A percentile compares a stretch with the other conserved stretches of the same genome.
phyloP scores from a whole-genome alignment of 64 coral and sea anemone genomes.

The Cladopsammia gracilis region DNA sequence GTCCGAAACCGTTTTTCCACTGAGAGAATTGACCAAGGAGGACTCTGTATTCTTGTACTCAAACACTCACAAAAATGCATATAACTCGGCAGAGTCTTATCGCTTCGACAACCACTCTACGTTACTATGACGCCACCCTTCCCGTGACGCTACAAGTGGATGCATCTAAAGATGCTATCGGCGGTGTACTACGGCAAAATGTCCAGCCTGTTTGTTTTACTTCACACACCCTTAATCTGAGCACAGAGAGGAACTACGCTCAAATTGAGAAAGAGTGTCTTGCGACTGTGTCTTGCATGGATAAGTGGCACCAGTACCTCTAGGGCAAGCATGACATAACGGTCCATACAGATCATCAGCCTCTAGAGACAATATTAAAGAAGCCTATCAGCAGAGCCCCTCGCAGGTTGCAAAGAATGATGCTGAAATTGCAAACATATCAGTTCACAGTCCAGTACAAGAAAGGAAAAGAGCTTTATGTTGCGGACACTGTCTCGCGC shows the following conservation, averaged over 20 bases:
- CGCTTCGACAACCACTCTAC: not conserved
- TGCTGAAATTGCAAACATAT: conserved; percentile 3
- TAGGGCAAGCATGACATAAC: no score
- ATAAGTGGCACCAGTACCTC: no score
- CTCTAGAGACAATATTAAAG: not conserved
- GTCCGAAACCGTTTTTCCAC: not conserved
- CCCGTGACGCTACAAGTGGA: conserved; percentile 24
- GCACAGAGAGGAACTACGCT: no score
- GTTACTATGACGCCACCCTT: conserved; percentile 8
- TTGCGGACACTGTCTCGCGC: conserved; percentile 57
- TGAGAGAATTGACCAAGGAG: not conserved
- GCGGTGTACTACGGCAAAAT: no score
- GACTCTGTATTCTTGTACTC: not conserved
- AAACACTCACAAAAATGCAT: not conserved
- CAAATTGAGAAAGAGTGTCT: no score
- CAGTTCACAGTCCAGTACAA: not conserved
- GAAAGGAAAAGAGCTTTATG: conserved; percentile 50
- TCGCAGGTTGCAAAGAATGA: conserved; percentile 42
- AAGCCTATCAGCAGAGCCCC: not conserved
- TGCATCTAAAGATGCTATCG: not conserved
- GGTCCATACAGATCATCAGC: conserved; percentile 15
- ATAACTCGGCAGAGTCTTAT: not conserved
- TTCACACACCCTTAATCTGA: no score
- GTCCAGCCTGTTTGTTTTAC: no score
- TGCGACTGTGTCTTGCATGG: no score